Base-by-base conservation (phyloP, 2,113 vertebrate genomes). In the Crotalus viridis region DNA sequence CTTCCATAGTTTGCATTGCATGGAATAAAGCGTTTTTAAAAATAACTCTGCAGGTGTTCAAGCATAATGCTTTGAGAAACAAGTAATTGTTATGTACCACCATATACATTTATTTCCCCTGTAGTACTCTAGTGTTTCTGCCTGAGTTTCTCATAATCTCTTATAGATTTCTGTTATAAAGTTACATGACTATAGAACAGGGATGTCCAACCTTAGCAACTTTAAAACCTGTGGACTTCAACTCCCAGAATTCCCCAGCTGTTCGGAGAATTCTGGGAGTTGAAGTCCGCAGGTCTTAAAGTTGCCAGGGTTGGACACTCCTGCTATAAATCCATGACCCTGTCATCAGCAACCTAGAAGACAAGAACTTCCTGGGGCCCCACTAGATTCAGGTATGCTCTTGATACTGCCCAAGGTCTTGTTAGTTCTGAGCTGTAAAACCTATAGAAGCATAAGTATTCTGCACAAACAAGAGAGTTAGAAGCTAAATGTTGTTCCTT, bases 21-120 rank as follows among this genome's bases (percentile, higher is more conserved):
- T 87, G 87, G 95, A 93, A 91, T 93, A 61, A 93, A 56, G 17
- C 92, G 69, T 85, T 86, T 21, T 91, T 91, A 48, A 48, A 90
- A 22, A 89, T 92, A 91, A 85, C 90, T 92, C 89, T 95, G 93
- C 96, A 97, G 96, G 95, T 97, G 95, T 95, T 95, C 26, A 17
- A 91, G 90, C 94, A 90, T 91, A 0, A 0, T 88, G 90, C 54
- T 86, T 64, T n/a, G 88, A 93, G 86, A 93, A 96, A 91, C 0
- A 89, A 19, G 24, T 87, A 39, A 92, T 89, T 87, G 61, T 91
- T 3, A 57, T 85, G 43, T 4, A 43, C 43, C 26, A 74, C 64
- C 22, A 46, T 90, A 64, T 74, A 54, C 85, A 19, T 81, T 81
- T 81, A 22, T 46, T 64, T 24, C 17, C 48, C 46, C 87, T 61